Evolutionary conservation across 1,140 invertebrate genomes (phyloP).

Genomic region (Mamestra configurata): DNA sequence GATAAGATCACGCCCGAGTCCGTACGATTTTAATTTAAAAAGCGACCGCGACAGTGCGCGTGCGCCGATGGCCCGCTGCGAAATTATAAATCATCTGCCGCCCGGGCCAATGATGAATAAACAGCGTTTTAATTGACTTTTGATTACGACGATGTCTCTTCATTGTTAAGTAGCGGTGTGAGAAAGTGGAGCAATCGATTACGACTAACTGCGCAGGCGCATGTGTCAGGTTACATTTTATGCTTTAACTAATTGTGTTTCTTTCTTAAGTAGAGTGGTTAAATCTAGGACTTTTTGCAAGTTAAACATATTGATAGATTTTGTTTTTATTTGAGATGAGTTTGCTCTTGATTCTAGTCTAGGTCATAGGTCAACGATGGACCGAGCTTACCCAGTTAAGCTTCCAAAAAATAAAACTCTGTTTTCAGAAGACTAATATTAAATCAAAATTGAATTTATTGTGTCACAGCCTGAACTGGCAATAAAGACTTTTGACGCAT

Average conservation of each 20-base stretch:
- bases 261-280: neutral
- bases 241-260: slow-evolving; percentile 5
- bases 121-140: slow-evolving; percentile 86
- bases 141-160: slow-evolving; percentile 81
- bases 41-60: slow-evolving; percentile 79
- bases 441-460: neutral
- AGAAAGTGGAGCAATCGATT: slow-evolving; percentile 72
- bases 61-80: slow-evolving; percentile 81
- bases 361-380: too few species aligned
- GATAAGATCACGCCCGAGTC: slow-evolving; percentile 82
- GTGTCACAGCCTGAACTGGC: neutral
- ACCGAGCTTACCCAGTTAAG: too few species aligned
- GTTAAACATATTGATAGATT: neutral
- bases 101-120: slow-evolving; percentile 77
- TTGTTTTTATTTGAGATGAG: too few species aligned
- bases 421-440: too few species aligned
- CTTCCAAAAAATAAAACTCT: too few species aligned
- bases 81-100: slow-evolving; percentile 85
- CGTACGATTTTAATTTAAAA: slow-evolving; percentile 84
- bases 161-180: slow-evolving; percentile 71
- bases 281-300: neutral
- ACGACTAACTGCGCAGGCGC: slow-evolving; percentile 51
- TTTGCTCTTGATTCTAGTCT: too few species aligned
- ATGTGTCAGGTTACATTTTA: slow-evolving; percentile 40
- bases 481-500: neutral